Percentiles rank a stretch among this genome's conserved stretches.
Evolutionary conservation across 2,888 invertebrate species (phyloP).

Genomic region (Dasysyrphus tricinctus): DNA sequence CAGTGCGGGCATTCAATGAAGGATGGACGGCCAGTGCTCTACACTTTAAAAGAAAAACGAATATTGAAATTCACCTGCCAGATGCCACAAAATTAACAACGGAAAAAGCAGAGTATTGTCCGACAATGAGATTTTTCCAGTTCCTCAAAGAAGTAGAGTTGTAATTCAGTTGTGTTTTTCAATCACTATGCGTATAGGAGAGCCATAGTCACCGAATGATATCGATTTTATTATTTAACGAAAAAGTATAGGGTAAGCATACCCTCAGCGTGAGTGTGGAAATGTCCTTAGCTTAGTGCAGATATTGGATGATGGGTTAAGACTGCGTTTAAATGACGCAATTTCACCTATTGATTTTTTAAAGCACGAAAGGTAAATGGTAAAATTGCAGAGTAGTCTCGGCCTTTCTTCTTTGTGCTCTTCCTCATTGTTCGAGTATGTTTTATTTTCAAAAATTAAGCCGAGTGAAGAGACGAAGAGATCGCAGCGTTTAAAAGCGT

Average conservation of each 20-base stretch:
- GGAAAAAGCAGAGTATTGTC: conserved; percentile 26
- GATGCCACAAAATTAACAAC: conserved; percentile 26
- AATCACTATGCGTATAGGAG: background rate
- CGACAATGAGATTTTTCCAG: conserved; percentile 55
- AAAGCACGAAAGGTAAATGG: no score
- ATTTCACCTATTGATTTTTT: no score
- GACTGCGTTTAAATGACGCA: no score
- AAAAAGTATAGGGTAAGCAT: conserved; percentile 58
- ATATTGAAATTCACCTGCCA: conserved; percentile 8
- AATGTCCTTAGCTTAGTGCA: conserved; percentile 66
- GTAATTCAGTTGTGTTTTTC: conserved; percentile 23
- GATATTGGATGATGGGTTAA: conserved; percentile 35
- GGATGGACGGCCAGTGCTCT: no score
- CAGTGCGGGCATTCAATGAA: no score
- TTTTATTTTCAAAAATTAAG: no score
- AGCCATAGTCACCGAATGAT: conserved; percentile 23
- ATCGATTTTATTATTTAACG: conserved; percentile 58
- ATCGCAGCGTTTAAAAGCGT: no score
- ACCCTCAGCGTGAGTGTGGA: conserved; percentile 58
- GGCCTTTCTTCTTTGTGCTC: no score
- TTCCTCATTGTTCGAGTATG: no score
- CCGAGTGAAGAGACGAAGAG: no score
- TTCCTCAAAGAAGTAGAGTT: conserved; percentile 53
- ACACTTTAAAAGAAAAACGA: no score
- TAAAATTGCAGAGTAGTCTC: no score